Evolutionary conservation across 2,797 vertebrate genomes (phyloP).

Genomic region (Crenichthys baileyi): DNA sequence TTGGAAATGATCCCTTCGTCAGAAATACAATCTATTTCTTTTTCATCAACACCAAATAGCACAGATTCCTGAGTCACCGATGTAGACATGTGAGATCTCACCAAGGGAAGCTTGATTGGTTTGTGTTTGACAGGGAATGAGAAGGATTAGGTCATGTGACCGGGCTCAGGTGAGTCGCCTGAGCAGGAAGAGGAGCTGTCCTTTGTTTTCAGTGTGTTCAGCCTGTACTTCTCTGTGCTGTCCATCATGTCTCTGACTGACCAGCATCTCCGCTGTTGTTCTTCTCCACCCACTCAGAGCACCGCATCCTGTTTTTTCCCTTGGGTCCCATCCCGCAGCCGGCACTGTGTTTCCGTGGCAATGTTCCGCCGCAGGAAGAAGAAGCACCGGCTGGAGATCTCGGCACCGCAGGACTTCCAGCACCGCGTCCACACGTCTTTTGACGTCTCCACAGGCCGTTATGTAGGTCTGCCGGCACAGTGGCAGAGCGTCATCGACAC

Average conservation of each 20-base stretch:
- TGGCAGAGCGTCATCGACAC: conserved; percentile 94
- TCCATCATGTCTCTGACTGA: conserved; percentile 20
- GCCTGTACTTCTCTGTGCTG: not conserved
- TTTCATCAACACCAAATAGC: not conserved
- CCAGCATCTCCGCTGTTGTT: not conserved
- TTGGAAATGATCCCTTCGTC: not conserved
- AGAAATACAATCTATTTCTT: not conserved
- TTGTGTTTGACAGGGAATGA: conserved; percentile 26
- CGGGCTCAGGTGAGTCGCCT: conserved; percentile 28
- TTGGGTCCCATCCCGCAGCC: conserved; percentile 20
- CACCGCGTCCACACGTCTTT: conserved; percentile 93
- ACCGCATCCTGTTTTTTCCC: conserved; percentile 46
- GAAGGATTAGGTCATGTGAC: conserved; percentile 34
- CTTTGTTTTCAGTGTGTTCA: conserved; percentile 9
- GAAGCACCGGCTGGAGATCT: conserved; percentile 89
- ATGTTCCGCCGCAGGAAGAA: conserved; percentile 89
- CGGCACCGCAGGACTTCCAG: conserved; percentile 89
- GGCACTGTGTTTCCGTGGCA: conserved; percentile 1
- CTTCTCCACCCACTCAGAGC: not conserved
- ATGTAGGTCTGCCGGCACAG: conserved; percentile 90
- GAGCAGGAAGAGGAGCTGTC: conserved; percentile 34
- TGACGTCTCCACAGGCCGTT: conserved; percentile 84
- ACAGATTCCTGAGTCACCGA: not conserved
- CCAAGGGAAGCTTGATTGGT: conserved; percentile 49
- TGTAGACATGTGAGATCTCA: conserved; percentile 32